Percentiles rank a stretch among this genome's conserved stretches.
These are phyloP conservation scores for Otolemur crassicaudatus DNA, from an alignment of 2,797 vertebrate genomes.

Conservation along the genomic window DNA sequence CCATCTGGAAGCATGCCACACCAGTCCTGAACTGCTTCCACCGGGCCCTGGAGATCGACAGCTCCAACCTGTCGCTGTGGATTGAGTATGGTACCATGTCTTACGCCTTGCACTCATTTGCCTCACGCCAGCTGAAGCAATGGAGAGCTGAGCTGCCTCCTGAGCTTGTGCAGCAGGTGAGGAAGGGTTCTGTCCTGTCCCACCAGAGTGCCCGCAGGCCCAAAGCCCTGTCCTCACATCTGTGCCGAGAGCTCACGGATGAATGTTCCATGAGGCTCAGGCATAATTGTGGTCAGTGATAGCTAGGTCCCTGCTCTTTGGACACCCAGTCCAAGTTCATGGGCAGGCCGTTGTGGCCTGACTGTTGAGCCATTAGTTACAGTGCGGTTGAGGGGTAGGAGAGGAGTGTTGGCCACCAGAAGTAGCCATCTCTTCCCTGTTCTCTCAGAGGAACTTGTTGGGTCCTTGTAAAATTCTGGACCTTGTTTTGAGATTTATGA, in stretches of 20 bases:
- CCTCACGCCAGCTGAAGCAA: slow-evolving; percentile 97
- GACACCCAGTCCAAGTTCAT: not conserved
- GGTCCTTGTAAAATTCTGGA: not conserved
- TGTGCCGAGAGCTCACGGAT: not conserved
- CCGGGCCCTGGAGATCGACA: slow-evolving; percentile 95
- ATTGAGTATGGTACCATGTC: slow-evolving; percentile 99
- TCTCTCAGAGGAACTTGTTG: not conserved
- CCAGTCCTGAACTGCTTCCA: slow-evolving; percentile 97
- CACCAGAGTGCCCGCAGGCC: not conserved
- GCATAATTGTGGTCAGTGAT: not conserved
- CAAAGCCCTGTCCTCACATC: not conserved
- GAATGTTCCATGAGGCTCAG: not conserved
- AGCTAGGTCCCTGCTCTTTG: not conserved
- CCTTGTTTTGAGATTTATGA: not conserved
- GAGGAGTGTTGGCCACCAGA: not conserved
- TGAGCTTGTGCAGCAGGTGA: slow-evolving; percentile 95
- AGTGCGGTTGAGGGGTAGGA: not conserved
- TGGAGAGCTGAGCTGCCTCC: slow-evolving; percentile 93
- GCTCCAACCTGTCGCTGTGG: slow-evolving; percentile 97
- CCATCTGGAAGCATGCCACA: slow-evolving; percentile 97
- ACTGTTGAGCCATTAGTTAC: not conserved
- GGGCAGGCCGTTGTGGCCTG: not conserved
- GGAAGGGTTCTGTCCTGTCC: not conserved
- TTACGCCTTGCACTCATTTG: slow-evolving; percentile 96
- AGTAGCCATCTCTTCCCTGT: not conserved